Evolutionary conservation across 1,140 invertebrate species (phyloP), one percentile per base, ranked within the genome.

Genomic region (Sminthurides bifidus): DNA sequence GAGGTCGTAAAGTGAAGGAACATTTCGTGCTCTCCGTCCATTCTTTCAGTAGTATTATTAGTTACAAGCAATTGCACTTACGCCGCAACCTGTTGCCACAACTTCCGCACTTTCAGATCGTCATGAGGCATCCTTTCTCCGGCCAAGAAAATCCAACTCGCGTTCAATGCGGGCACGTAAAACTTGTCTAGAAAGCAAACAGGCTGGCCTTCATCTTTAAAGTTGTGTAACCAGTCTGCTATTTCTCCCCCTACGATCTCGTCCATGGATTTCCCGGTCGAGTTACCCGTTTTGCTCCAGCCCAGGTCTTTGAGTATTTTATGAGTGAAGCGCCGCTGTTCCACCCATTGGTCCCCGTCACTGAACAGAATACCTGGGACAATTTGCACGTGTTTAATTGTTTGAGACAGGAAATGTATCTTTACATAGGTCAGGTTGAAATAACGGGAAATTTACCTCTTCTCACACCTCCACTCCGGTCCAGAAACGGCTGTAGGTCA

Each of bases 291-390:
- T 35, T 50, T 30, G 51, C 56, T n/a, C 45, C 58, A 46, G 19
- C 58, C 58, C 30, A 56, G 37, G 5, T 60, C 53, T 21, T 52
- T 51, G 2, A 60, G 44, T 4, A 51, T 46, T 6, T 43, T 35
- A 17, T 56, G 14, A n/a, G 58, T 56, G 24, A 60, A 60, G 0
- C 58, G 53, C 31, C 58, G 23, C 44, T 60, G 58, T n/a, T 60
- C 58, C n/a, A 4, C 8, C 58, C 58, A 60, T 41, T 60, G 21
- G n/a, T 51, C 41, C 1, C 58, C 54, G 19, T 60, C 53, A 1
- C 30, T 27, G 29, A 58, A 58, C 4, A 61, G 21, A 17, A 61
- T 24, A 6, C 56, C 56, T 58, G 23, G n/a, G n/a, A n/a, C n/a
- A n/a, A n/a, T n/a, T n/a, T n/a, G n/a, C n/a, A n/a, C n/a, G n/a